Evolutionary conservation across 2,113 vertebrate genomes (phyloP).

Genomic region (Microcebus ravelobensis): DNA sequence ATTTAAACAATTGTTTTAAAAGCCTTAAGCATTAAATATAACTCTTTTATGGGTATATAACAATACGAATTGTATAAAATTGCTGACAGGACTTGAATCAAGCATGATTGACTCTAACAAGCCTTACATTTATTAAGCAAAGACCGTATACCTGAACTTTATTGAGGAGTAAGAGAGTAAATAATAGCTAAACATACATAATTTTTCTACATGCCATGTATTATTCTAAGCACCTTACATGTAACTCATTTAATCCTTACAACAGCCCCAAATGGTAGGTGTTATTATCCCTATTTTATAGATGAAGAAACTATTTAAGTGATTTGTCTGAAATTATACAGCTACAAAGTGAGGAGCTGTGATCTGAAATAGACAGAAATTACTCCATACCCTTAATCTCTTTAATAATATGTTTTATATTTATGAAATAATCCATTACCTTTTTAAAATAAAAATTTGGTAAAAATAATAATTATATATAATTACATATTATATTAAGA

Average conservation of each 20-base stretch:
- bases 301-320: constrained; percentile 21
- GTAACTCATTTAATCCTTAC: constrained; percentile 27
- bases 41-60: not conserved
- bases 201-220: not conserved
- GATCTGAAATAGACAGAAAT: constrained; percentile 27
- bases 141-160: not conserved
- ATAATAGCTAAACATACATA: not conserved
- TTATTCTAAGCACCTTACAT: not conserved
- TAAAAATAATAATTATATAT: not conserved
- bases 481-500: not conserved
- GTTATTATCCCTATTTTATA: not conserved
- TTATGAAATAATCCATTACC: not conserved
- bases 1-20: not conserved
- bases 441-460: not conserved
- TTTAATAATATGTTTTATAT: not conserved
- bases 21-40: constrained; percentile 44
- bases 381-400: not conserved
- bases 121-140: not conserved
- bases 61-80: not conserved
- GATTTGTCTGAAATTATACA: not conserved
- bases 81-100: not conserved
- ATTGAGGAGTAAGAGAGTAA: not conserved
- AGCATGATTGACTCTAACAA: not conserved
- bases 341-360: not conserved
- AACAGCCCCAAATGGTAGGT: not conserved